These are phyloP conservation scores for Hyla sarda DNA, from an alignment of 2,113 vertebrate genomes.

Conservation along the genomic window DNA sequence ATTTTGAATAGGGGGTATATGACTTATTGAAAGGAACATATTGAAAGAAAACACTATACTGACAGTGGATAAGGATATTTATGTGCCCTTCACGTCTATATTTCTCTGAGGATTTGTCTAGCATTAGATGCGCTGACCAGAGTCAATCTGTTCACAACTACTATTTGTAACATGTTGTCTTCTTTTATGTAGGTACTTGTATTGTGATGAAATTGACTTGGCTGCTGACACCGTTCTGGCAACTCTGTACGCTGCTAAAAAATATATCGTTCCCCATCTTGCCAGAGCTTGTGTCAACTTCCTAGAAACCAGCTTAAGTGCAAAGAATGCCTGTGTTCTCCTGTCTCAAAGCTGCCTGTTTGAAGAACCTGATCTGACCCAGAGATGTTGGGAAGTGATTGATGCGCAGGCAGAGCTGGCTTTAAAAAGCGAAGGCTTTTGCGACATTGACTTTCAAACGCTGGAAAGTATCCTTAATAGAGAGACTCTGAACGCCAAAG, in stretches of 20 bases:
- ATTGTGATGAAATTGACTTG: constrained; percentile 96
- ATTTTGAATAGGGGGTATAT: neutral
- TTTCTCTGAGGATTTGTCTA: neutral
- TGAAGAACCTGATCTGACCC: constrained; percentile 95
- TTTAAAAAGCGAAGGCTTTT: constrained; percentile 95
- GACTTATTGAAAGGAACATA: neutral
- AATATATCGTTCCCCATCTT: constrained; percentile 97
- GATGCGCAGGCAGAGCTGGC: constrained; percentile 96
- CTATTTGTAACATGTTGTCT: neutral
- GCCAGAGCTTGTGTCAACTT: constrained; percentile 96
- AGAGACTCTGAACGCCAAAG: constrained; percentile 97
- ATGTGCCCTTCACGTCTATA: neutral
- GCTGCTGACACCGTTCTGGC: constrained; percentile 95
- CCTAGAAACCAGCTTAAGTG: constrained; percentile 94
- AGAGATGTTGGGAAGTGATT: constrained; percentile 98
- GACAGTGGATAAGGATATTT: neutral
- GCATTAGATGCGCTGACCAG: neutral
- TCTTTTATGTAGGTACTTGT: constrained; percentile 88
- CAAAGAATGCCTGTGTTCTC: constrained; percentile 94
- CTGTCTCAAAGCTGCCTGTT: constrained; percentile 97
- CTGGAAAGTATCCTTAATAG: constrained; percentile 94
- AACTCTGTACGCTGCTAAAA: constrained; percentile 96
- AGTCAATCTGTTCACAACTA: neutral
- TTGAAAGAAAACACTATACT: neutral
- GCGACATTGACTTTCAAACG: constrained; percentile 95